phyloP scores from a whole-genome alignment of 1,140 invertebrate species.

The Drosophila hydei region DNA sequence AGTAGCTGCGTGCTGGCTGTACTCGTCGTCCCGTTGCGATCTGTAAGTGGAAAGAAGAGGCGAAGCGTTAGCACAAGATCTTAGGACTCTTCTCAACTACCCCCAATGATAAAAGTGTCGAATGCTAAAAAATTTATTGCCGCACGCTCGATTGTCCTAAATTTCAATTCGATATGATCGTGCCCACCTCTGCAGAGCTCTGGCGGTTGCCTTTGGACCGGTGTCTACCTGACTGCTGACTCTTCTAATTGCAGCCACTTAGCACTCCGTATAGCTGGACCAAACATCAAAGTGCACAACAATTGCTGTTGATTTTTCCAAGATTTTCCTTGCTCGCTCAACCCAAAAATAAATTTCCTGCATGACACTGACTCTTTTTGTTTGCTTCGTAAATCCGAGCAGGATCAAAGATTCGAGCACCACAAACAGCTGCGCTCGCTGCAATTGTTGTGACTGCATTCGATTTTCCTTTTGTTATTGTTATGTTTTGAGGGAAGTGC shows the following conservation, averaged over 20 bases:
- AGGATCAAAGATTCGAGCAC: slow-evolving; percentile 16
- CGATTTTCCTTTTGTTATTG: slow-evolving; percentile 19
- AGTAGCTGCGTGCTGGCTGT: slow-evolving; percentile 12
- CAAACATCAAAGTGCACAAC: slow-evolving; percentile 42
- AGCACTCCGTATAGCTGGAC: slow-evolving; percentile 51
- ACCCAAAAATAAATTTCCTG: slow-evolving; percentile 68
- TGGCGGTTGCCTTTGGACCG: neutral
- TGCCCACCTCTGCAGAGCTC: slow-evolving; percentile 21
- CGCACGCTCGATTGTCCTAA: slow-evolving; percentile 45
- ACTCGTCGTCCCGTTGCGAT: slow-evolving; percentile 21
- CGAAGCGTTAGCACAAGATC: neutral
- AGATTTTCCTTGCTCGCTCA: slow-evolving; percentile 31
- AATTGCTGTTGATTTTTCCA: slow-evolving; percentile 71
- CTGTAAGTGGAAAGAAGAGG: slow-evolving; percentile 8
- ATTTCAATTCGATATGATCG: slow-evolving; percentile 52
- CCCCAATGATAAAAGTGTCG: slow-evolving; percentile 70
- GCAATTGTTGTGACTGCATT: slow-evolving; percentile 46
- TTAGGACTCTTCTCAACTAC: neutral
- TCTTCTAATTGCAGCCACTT: slow-evolving; percentile 74
- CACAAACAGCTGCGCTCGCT: slow-evolving; percentile 17
- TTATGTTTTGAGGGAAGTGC: slow-evolving; percentile 26
- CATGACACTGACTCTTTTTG: slow-evolving; percentile 61
- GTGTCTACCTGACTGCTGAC: slow-evolving; percentile 45
- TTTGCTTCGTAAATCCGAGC: neutral
- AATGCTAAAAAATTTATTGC: slow-evolving; percentile 73